Percentiles rank a stretch among this genome's conserved stretches.
These are phyloP conservation scores for Nymphalis c-album DNA, from an alignment of 2,888 invertebrate genomes.

Conservation along the genomic window DNA sequence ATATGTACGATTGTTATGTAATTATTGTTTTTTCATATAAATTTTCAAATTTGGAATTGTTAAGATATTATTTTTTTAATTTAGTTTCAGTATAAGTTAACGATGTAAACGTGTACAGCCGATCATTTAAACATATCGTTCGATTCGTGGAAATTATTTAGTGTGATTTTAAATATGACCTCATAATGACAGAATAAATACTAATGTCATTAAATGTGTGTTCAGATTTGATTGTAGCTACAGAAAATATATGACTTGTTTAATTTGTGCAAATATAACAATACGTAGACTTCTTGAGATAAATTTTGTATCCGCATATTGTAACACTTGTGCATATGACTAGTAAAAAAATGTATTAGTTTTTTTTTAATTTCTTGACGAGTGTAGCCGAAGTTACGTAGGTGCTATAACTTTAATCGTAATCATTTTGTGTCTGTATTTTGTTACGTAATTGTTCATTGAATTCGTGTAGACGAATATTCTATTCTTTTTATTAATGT, in stretches of 20 bases:
- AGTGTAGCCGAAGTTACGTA: conserved; percentile 31
- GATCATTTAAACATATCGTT: no score
- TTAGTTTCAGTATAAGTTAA: no score
- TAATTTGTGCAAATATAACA: no score
- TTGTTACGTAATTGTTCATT: conserved; percentile 2
- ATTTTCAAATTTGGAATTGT: background rate
- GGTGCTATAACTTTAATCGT: conserved; percentile 36
- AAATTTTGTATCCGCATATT: background rate
- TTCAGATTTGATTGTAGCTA: no score
- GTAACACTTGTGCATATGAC: conserved; percentile 11
- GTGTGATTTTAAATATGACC: background rate
- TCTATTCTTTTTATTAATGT: no score
- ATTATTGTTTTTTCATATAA: background rate
- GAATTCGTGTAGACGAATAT: no score
- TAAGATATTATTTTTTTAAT: background rate
- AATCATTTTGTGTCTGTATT: conserved; percentile 13
- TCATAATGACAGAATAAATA: background rate
- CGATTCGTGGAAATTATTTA: no score
- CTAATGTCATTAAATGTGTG: no score
- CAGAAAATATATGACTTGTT: no score
- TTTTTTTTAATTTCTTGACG: conserved; percentile 26
- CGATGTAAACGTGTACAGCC: no score
- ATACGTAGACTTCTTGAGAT: background rate
- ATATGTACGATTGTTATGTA: conserved; percentile 5
- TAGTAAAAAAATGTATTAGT: conserved; percentile 11